Base-by-base conservation (phyloP, 2,888 invertebrate genomes). In the Synanthedon andrenaeformis region DNA sequence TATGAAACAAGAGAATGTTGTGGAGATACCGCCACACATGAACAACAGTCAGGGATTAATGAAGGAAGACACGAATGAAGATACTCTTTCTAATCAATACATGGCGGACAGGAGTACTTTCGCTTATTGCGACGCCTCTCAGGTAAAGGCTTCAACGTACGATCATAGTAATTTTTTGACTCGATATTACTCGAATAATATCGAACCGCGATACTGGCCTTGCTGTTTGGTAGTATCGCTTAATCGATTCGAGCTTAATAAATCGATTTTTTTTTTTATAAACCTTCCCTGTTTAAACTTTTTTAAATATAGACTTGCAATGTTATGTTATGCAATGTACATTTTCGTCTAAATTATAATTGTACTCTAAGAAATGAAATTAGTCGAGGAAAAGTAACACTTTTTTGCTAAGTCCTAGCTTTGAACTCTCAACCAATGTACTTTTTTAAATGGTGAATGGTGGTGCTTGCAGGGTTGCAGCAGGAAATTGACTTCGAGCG, bases 51-150 rank as follows among this genome's bases (percentile, higher is more conserved):
- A 41, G 10, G 53, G 53, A 2, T 58, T 55, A 1, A 51, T 71
- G 51, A 73, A 72, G 49, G 72, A 74, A 45, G 45, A 45, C 14
- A n/a, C 45, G 3, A n/a, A 67, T 0, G 82, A 79, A 0, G 51
- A 17, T 8, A 73, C 59, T 4, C 57, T 69, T 0, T 81, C 84
- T 45, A 45, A 0, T 67, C 79, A 45, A 0, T 83, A 79, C 59
- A 70, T 79, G 65, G 76, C 81, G 0, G 83, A 82, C 42, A 55
- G 69, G 0, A 72, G 72, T 48, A 80, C 79, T 1, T 67, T 68
- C 0, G 79, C 69, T 49, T 63, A 72, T 49, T 72, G 70, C 12
- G 59, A 70, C 3, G 10, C 70, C 11, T 74, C 79, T 0, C 75
- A 75, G 67, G 82, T 79, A 53, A 52, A 10, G 14, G 5, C 35